These are phyloP conservation scores for Hemicentrotus pulcherrimus DNA, from an alignment of 35 echinoderm and acorn worm genomes.

Conservation along the genomic window DNA sequence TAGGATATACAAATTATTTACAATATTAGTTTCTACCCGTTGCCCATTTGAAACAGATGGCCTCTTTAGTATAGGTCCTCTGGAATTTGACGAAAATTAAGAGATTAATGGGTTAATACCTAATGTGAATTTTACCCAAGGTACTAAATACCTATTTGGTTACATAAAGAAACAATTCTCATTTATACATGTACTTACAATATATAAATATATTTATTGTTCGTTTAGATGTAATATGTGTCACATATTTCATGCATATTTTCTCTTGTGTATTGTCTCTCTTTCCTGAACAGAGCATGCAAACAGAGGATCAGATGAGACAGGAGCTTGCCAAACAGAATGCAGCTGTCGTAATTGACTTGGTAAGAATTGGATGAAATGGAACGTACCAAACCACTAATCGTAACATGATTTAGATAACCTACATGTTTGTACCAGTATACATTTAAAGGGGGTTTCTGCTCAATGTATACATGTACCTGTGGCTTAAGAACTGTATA, in stretches of 20 bases:
- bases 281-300: constrained; percentile 48
- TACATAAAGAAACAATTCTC: too few relatives aligned
- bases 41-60: too few relatives aligned
- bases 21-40: too few relatives aligned
- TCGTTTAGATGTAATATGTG: neutral
- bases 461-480: neutral
- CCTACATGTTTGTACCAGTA: neutral
- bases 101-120: too few relatives aligned
- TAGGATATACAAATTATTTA: too few relatives aligned
- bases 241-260: neutral
- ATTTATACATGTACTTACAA: too few relatives aligned
- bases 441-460: too few relatives aligned
- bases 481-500: neutral
- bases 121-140: neutral
- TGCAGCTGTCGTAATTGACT: constrained; percentile 59
- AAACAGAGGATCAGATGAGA: constrained; percentile 61
- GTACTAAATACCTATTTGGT: neutral
- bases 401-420: neutral
- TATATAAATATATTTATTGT: too few relatives aligned
- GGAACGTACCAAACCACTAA: neutral
- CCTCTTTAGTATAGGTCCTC: too few relatives aligned
- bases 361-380: constrained; percentile 50
- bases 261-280: neutral
- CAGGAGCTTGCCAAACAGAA: constrained; percentile 72
- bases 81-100: too few relatives aligned